A percentile compares a stretch with the other conserved stretches of the same genome.
These are phyloP conservation scores for Silurus lanzhouensis DNA, from an alignment of 2,797 vertebrate species.

Conservation along the genomic window DNA sequence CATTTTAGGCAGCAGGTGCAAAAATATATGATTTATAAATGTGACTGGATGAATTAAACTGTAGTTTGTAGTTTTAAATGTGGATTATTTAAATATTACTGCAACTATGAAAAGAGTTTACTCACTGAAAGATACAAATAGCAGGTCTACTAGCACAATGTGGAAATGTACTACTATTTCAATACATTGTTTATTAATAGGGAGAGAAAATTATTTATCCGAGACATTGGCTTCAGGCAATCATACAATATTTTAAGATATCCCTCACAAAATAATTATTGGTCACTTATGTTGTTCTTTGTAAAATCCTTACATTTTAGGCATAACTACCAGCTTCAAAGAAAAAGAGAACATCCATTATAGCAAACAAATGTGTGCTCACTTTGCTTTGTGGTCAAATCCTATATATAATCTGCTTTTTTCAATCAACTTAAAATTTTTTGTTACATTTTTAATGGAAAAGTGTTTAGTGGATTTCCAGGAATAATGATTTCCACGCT, in stretches of 20 bases:
- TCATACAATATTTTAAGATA: neutral
- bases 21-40: neutral
- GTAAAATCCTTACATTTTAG: neutral
- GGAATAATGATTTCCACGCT: conserved; percentile 2
- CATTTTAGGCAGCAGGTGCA: conserved; percentile 12
- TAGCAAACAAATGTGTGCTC: neutral
- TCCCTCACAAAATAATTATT: neutral
- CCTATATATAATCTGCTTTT: conserved; percentile 11
- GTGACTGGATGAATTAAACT: neutral
- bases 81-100: neutral
- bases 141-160: neutral
- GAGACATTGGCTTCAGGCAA: neutral
- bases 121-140: conserved; percentile 8
- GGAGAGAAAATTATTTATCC: conserved; percentile 17
- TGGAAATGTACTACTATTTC: neutral
- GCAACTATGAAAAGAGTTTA: neutral
- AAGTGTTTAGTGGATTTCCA: neutral
- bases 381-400: neutral
- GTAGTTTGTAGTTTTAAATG: neutral
- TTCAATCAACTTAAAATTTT: conserved; percentile 39
- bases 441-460: conserved; percentile 41
- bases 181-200: neutral
- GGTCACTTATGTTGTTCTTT: neutral
- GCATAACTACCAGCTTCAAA: neutral
- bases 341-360: neutral